Base-by-base conservation (phyloP, 2,113 vertebrate genomes). In the Beaufortia kweichowensis region DNA sequence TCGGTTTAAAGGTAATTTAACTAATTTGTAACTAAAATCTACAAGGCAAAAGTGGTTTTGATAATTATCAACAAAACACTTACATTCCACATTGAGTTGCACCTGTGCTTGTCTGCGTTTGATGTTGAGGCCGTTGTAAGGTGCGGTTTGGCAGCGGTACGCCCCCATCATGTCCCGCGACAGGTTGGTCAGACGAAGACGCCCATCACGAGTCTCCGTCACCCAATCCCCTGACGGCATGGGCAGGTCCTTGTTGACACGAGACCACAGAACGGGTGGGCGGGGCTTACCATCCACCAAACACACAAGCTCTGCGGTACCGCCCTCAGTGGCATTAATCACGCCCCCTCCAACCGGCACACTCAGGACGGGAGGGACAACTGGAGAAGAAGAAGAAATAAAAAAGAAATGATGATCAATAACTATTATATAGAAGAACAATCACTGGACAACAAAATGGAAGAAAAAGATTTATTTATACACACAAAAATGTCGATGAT, bases 71-170 rank as follows among this genome's bases (percentile, higher is more conserved):
- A 1, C 41, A 31, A 26, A 23, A 55, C 24, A 92, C 97, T 98
- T 89, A 99, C 97, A 99, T 83, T 95, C 95, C 74, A 99, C 95
- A 2, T 92, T 96, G 79, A 99, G 95, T 75, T 96, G 95, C 85
- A 99, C 94, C 81, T 94, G 88, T 6, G 93, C 92, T 84, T 97
- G 94, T 1, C 96, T 92, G 10, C 94, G 90, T 72, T 95, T 94
- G 85, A 99, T 95, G 91, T 98, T 99, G 39, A 99, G 96, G 59
- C 97, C 96, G 2, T 99, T 99, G 88, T 97, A 98, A 2, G 94
- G 94, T 29, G 96, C 96, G 0, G 97, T 98, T 88, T 98, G 97
- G 85, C 97, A 99, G 69, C 95, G 95, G 85, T 98, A 98, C 7
- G 88, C 82, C 9, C 97, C 97, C 0, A 91, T 94, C 94, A 96